Conservation (phyloP, 2,797 vertebrate species). For the Pampus argenteus region DNA sequence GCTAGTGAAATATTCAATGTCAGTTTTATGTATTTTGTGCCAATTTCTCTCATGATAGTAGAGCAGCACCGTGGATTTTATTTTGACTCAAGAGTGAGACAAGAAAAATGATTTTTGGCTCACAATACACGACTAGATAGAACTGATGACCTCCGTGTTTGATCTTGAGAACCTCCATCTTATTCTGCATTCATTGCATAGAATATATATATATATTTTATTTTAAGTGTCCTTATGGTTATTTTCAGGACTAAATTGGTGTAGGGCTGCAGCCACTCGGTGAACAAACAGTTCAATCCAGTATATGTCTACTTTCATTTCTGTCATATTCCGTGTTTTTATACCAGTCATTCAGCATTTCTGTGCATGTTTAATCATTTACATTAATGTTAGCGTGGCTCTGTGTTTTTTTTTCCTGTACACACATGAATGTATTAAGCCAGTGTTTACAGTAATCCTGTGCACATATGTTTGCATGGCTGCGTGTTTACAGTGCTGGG, state of each 20-base stretch:
- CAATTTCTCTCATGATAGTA: not conserved
- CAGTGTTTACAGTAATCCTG: slow-evolving; percentile 25
- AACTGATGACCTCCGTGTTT: not conserved
- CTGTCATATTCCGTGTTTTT: not conserved
- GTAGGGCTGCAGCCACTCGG: not conserved
- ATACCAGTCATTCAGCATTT: not conserved
- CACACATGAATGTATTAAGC: slow-evolving; percentile 23
- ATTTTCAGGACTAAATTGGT: slow-evolving; percentile 1
- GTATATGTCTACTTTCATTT: not conserved
- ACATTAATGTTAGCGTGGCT: not conserved
- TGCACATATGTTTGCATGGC: slow-evolving; percentile 21
- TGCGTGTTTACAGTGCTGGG: slow-evolving; percentile 20
- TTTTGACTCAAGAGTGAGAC: not conserved
- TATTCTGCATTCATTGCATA: not conserved
- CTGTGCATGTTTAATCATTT: not conserved
- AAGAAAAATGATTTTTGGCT: no score
- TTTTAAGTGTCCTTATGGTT: slow-evolving; percentile 20
- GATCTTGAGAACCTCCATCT: not conserved
- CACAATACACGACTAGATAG: not conserved
- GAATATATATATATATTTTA: no score
- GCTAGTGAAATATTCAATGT: not conserved
- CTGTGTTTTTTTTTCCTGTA: slow-evolving; percentile 16
- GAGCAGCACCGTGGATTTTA: not conserved
- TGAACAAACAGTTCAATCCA: slow-evolving; percentile 3
- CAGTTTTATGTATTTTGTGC: not conserved